Conservation (phyloP, 1,140 invertebrate genomes). For the Dendroctonus valens region DNA sequence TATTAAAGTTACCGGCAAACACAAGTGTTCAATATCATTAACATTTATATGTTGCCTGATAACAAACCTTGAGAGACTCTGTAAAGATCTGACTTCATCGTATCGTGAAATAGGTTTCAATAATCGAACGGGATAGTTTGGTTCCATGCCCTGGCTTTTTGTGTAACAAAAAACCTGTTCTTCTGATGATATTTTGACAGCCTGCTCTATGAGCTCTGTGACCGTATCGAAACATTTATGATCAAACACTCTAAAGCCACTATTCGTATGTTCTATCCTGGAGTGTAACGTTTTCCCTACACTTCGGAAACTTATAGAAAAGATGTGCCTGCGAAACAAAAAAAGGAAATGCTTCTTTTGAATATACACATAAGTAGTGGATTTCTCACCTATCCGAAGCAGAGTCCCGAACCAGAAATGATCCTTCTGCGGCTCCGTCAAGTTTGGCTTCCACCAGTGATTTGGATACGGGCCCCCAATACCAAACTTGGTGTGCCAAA, state of each 20-base stretch:
- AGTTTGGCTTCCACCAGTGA: slow-evolving; percentile 54
- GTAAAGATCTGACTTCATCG: slow-evolving; percentile 68
- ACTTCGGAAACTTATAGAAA: slow-evolving; percentile 73
- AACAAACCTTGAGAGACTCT: slow-evolving; percentile 75
- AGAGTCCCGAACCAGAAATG: slow-evolving; percentile 76
- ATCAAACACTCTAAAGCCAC: slow-evolving; percentile 61
- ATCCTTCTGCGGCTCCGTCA: slow-evolving; percentile 70
- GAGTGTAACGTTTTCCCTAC: slow-evolving; percentile 70
- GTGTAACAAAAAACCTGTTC: slow-evolving; percentile 69
- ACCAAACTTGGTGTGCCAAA: slow-evolving; percentile 50
- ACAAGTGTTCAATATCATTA: slow-evolving; percentile 71
- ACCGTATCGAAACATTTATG: slow-evolving; percentile 63
- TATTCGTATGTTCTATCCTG: slow-evolving; percentile 64
- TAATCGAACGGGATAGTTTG: slow-evolving; percentile 71
- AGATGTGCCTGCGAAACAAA: slow-evolving; percentile 48
- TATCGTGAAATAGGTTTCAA: slow-evolving; percentile 76
- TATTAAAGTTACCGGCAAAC: slow-evolving; percentile 67
- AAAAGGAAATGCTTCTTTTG: neutral
- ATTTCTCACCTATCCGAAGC: slow-evolving; percentile 60
- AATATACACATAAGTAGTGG: neutral
- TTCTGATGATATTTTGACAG: slow-evolving; percentile 65
- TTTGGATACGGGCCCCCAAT: slow-evolving; percentile 55
- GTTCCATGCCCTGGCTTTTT: slow-evolving; percentile 56
- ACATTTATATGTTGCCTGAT: slow-evolving; percentile 69
- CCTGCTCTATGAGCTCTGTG: slow-evolving; percentile 66